phyloP scores from a whole-genome alignment of 2,888 invertebrate species.

The Acronicta aceris region DNA sequence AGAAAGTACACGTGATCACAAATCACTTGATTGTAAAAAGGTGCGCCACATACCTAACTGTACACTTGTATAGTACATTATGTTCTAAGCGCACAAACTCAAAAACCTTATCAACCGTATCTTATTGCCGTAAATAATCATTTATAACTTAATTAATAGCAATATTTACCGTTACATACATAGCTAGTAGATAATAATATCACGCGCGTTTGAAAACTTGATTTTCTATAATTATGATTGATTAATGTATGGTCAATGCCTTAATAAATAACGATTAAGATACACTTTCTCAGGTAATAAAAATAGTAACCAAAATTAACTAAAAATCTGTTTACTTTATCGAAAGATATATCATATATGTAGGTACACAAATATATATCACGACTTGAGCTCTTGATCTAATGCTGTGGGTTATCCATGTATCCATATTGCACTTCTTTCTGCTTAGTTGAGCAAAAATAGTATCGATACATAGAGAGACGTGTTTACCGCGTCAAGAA shows the following conservation, averaged over 20 bases:
- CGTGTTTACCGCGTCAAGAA: too few relatives aligned
- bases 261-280: too few relatives aligned
- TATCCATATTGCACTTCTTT: too few relatives aligned
- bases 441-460: too few relatives aligned
- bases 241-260: slow-evolving; percentile 17
- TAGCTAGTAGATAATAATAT: slow-evolving; percentile 38
- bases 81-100: slow-evolving; percentile 20
- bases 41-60: slow-evolving; percentile 40
- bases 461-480: too few relatives aligned
- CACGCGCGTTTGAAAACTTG: slow-evolving; percentile 36
- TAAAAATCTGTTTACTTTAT: neutral
- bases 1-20: slow-evolving; percentile 27
- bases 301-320: too few relatives aligned
- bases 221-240: slow-evolving; percentile 39
- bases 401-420: too few relatives aligned
- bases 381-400: too few relatives aligned
- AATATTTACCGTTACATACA: slow-evolving; percentile 45
- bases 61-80: slow-evolving; percentile 20
- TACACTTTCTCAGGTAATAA: too few relatives aligned
- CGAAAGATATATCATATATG: neutral
- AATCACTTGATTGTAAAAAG: slow-evolving; percentile 21
- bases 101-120: slow-evolving; percentile 29
- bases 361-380: too few relatives aligned
- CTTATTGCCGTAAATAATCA: slow-evolving; percentile 49
- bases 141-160: slow-evolving; percentile 54